Evolutionary conservation across 1,140 invertebrate species (phyloP), one percentile per base, ranked within the genome.

Genomic region (Linepithema humile): DNA sequence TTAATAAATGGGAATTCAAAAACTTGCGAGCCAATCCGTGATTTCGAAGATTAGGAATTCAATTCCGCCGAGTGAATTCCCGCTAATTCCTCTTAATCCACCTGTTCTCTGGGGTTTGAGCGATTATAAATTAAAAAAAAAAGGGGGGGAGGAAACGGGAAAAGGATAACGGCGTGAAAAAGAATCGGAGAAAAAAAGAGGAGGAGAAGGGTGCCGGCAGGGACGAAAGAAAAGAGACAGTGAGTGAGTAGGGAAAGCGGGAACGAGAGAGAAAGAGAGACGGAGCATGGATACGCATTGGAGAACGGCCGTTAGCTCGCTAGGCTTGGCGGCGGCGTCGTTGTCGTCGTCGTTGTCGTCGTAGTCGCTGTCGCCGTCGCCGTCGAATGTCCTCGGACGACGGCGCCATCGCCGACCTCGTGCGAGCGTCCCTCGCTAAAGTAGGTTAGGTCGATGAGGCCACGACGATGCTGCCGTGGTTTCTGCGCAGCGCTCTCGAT

Each of bases 371-470:
- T 20, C 26, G 38, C 12, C 57, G 57, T 48, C 57, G 73, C 1
- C 73, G 73, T 70, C 45, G 29, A 29, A 88, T 83, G 84, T 90
- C 89, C 78, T 89, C 89, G 86, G 85, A 84, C 86, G 64, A 84
- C 73, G 87, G 88, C 89, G 87, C 85, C 83, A 85, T 72, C 43
- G 74, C 88, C 88, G 80, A 69, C 86, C 83, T 85, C 88, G 90
- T 85, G 85, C 87, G 59, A 82, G 85, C 85, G 86, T 90, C 87
- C 84, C 87, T 87, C 88, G 69, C 67, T 85, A 84, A 92, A 92
- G 91, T 92, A 91, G 92, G 92, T 92, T 92, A 92, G 92, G 92
- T 92, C 92, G 92, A 93, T 92, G 91, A 91, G 91, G 85, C 91
- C 88, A 91, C 91, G 84, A 90, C 88, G 88, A 87, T 88, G 84